phyloP scores from a whole-genome alignment of 2,797 vertebrate species.

The Netta rufina region DNA sequence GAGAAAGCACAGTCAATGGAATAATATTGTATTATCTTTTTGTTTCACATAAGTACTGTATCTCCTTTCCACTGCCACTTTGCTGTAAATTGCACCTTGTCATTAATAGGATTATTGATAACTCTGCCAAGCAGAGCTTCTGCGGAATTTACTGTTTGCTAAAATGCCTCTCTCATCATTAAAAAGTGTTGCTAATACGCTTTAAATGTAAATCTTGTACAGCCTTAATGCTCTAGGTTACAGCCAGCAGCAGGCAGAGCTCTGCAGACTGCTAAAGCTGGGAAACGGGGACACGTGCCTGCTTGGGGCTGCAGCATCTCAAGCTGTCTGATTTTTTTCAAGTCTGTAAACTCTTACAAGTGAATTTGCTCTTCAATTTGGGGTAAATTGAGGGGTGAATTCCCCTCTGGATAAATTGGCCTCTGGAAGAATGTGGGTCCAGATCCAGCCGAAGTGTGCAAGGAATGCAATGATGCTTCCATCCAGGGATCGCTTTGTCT shows the following conservation, averaged over 20 bases:
- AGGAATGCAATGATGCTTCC: no score
- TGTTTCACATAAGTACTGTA: slow-evolving; percentile 58
- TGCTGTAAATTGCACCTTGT: slow-evolving; percentile 65
- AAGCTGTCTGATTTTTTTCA: not conserved
- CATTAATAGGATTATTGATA: slow-evolving; percentile 66
- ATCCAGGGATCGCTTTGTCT: no score
- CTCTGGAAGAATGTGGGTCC: not conserved
- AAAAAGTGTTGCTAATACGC: slow-evolving; percentile 33
- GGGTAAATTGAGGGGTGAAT: not conserved
- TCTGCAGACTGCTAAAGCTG: not conserved
- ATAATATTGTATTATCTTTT: slow-evolving; percentile 60
- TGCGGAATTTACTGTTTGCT: slow-evolving; percentile 42
- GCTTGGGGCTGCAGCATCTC: not conserved
- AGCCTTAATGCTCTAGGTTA: not conserved
- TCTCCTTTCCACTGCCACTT: slow-evolving; percentile 49
- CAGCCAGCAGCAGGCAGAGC: not conserved
- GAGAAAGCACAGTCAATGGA: slow-evolving; percentile 43
- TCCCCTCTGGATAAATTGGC: not conserved
- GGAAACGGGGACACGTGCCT: accelerated
- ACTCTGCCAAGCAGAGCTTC: slow-evolving; percentile 36
- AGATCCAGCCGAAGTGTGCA: not conserved
- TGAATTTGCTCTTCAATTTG: not conserved
- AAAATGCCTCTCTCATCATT: slow-evolving; percentile 15
- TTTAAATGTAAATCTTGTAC: slow-evolving; percentile 40
- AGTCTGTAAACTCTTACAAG: not conserved